phyloP scores from a whole-genome alignment of 2,113 vertebrate genomes.

The Toxotes jaculatrix region DNA sequence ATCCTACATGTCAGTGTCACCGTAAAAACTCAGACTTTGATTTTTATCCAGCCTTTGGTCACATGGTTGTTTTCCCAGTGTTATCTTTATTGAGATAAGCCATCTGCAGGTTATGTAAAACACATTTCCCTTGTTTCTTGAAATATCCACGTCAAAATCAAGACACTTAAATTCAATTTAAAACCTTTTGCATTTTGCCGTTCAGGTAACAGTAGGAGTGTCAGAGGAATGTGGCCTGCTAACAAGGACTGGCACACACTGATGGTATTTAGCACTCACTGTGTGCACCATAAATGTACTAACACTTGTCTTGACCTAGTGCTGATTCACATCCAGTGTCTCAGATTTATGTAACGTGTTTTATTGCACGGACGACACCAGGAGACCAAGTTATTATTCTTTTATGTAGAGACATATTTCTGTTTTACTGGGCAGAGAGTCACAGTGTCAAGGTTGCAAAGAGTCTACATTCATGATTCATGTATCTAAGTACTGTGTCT shows the following conservation, averaged over 20 bases:
- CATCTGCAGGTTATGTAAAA: slow-evolving; percentile 35
- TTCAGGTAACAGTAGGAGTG: slow-evolving; percentile 4
- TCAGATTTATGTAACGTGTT: slow-evolving; percentile 28
- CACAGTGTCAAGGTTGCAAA: too few relatives aligned
- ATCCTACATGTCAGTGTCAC: neutral
- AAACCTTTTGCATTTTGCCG: neutral
- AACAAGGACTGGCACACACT: slow-evolving; percentile 2
- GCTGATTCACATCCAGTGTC: neutral
- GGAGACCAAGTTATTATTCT: too few relatives aligned
- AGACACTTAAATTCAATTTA: too few relatives aligned
- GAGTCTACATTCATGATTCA: too few relatives aligned
- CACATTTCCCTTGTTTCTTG: neutral
- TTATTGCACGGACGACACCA: too few relatives aligned
- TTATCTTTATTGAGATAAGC: slow-evolving; percentile 45
- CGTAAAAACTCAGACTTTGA: slow-evolving; percentile 34
- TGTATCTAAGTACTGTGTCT: too few relatives aligned
- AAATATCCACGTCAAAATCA: neutral
- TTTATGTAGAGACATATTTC: neutral
- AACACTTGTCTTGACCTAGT: neutral
- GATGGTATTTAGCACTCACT: slow-evolving; percentile 33
- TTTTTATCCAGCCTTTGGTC: neutral
- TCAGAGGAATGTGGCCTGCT: slow-evolving; percentile 6
- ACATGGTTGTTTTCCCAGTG: slow-evolving; percentile 20
- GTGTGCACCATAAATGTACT: neutral
- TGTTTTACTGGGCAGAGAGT: neutral